Evolutionary conservation across 1,140 invertebrate genomes (phyloP).

Genomic region (Lanistes nyassanus): DNA sequence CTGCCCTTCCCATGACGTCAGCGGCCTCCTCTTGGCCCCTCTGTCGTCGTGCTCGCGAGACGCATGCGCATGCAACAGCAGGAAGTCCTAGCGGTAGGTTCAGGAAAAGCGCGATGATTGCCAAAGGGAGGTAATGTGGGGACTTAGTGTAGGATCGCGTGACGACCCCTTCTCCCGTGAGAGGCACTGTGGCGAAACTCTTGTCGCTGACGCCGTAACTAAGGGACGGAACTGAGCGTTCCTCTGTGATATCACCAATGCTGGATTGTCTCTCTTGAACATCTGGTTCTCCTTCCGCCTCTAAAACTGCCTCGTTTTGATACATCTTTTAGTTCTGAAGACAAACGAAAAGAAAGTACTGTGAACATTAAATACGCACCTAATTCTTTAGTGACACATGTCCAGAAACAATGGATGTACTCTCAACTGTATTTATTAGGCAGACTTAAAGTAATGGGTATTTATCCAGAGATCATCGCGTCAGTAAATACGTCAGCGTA

Average conservation of each 20-base stretch:
- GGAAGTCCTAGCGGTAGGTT: constrained; percentile 22
- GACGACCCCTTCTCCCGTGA: constrained; percentile 26
- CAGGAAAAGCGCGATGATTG: constrained; percentile 22
- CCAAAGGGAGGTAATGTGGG: constrained; percentile 33
- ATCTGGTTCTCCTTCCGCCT: neutral
- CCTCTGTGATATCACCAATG: constrained; percentile 10
- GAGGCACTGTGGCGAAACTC: constrained; percentile 21
- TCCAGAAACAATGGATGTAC: neutral
- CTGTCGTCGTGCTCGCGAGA: constrained; percentile 16
- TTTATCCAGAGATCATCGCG: neutral
- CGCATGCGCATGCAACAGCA: constrained; percentile 20
- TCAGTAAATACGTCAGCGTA: neutral
- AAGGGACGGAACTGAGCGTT: constrained; percentile 20
- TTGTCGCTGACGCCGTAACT: constrained; percentile 15
- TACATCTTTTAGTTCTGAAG: too few species aligned
- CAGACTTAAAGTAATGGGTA: neutral
- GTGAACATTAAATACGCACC: neutral
- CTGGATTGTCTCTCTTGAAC: constrained; percentile 19
- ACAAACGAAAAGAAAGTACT: neutral
- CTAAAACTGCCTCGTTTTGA: constrained; percentile 13
- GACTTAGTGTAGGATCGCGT: constrained; percentile 26
- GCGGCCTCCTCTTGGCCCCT: constrained; percentile 4
- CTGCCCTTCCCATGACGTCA: constrained; percentile 1
- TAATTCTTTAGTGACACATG: neutral
- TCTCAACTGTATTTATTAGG: neutral